A percentile compares a stretch with the other conserved stretches of the same genome.
Conservation (phyloP, 1,140 invertebrate species). For the Mycetomoellerius zeteki region DNA sequence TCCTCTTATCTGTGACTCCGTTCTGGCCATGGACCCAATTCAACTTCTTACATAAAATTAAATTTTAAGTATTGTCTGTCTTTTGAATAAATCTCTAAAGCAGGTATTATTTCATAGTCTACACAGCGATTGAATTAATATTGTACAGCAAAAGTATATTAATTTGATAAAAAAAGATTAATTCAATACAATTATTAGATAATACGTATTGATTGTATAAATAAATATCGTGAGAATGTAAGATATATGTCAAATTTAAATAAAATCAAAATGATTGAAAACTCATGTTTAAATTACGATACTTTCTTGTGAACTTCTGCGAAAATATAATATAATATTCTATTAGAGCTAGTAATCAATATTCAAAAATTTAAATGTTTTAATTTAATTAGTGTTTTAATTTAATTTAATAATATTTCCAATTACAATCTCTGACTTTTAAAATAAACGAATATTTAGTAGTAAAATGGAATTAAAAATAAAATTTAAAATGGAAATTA, state of each 20-base stretch:
- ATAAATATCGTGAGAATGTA: neutral
- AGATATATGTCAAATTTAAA: neutral
- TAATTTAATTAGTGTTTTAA: neutral
- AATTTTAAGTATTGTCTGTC: neutral
- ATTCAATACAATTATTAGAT: neutral
- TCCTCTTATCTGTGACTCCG: constrained; percentile 72
- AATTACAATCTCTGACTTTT: neutral
- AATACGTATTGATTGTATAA: neutral
- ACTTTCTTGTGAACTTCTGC: neutral
- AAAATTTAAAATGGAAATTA: neutral
- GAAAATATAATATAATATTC: neutral
- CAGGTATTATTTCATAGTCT: neutral
- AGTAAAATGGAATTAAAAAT: neutral
- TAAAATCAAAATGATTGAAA: neutral
- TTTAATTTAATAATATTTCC: neutral
- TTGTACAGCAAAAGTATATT: neutral
- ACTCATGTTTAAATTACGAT: neutral
- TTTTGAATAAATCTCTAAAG: neutral
- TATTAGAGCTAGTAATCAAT: neutral
- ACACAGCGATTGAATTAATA: neutral
- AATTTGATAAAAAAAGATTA: neutral
- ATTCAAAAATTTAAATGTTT: neutral
- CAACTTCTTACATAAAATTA: constrained; percentile 77
- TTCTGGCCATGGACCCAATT: constrained; percentile 80
- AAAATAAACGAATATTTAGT: neutral